Conservation (phyloP, 2,797 vertebrate genomes). For the Smutsia gigantea region DNA sequence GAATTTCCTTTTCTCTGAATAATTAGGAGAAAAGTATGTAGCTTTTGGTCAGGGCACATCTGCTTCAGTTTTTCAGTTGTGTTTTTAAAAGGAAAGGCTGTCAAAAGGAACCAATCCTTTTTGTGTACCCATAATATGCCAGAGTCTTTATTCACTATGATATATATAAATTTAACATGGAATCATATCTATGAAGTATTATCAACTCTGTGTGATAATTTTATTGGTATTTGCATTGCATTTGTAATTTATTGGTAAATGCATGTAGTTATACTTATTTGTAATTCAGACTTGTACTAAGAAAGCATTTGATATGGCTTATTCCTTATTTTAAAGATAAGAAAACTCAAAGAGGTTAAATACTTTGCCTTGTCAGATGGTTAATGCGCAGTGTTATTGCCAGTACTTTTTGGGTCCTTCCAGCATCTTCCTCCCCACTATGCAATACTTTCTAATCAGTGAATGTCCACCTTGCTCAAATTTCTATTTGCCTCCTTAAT, state of each 20-base stretch:
- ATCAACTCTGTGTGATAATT: neutral
- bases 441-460: neutral
- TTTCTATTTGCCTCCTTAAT: neutral
- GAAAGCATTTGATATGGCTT: neutral
- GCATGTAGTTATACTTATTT: neutral
- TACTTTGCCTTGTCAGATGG: neutral
- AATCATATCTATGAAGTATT: neutral
- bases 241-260: neutral
- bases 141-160: neutral
- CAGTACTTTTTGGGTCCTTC: too few relatives aligned
- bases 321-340: neutral
- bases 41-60: slow-evolving; percentile 43
- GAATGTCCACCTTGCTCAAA: neutral
- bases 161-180: neutral
- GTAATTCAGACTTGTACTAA: neutral
- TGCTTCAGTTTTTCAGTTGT: slow-evolving; percentile 61
- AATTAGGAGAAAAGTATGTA: slow-evolving; percentile 53
- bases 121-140: neutral
- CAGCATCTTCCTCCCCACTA: neutral
- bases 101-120: neutral
- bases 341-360: neutral
- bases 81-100: slow-evolving; percentile 29
- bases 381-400: neutral
- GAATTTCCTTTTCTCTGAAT: slow-evolving; percentile 56
- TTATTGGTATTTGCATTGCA: neutral